Base-by-base conservation (phyloP, 2,888 invertebrate genomes). In the Ceratothoa steindachneri region DNA sequence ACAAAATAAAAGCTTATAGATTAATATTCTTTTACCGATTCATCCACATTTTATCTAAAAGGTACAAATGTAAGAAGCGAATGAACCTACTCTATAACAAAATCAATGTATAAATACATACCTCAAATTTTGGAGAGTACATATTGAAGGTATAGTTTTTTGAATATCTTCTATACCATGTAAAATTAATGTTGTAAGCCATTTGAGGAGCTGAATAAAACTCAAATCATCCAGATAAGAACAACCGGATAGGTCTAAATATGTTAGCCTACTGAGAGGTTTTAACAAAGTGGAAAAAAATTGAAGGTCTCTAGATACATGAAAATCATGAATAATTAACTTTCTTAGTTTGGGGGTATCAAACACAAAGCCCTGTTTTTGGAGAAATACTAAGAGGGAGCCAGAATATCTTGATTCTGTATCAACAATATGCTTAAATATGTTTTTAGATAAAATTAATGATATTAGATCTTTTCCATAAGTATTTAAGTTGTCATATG, bases 201-300 rank as follows among this genome's bases (percentile, higher is more conserved):
- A 31, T 64, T 70, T 71, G 52, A 77, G 66, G 41, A 67, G 73
- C 3, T 71, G 66, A 66, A 77, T 67, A 28, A 73, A 73, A 1
- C 28, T 65, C 53, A 72, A 41, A 30, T 73, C 73, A 31, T 74
- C 67, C 4, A 77, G 67, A 60, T 60, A 73, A 60, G 67, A 71
- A 29, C 77, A 77, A 22, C 73, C 73, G 2, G 77, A 71, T 65
- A 77, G 19, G 69, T 77, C 77, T 41, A 77, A 67, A 52, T 77
- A 73, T 22, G 77, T 74, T n/a, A 77, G 70, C 30, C 53, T 71
- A 12, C 71, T 69, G 5, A 77, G 69, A 27, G 77, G 74, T 64
- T 74, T 71, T 65, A 77, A 24, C 12, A 77, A 71, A 29, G 73
- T 22, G 41, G 68, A 53, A 69, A 71, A 77, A 67, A 73, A 77